Conservation (phyloP, 2,888 invertebrate genomes). For the Nephrocerus scutellatus region DNA sequence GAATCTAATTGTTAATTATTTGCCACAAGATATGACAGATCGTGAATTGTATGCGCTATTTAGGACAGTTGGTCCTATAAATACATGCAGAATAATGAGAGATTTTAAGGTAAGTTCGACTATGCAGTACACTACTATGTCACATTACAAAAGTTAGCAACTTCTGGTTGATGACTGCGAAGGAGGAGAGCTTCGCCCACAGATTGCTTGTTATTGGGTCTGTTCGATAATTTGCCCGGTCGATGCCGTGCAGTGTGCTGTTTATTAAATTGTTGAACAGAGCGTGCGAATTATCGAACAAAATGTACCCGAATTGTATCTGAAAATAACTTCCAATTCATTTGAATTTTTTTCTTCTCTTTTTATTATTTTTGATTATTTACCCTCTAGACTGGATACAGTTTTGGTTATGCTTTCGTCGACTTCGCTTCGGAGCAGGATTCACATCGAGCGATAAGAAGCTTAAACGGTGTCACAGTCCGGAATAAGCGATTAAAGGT, state of each 20-base stretch:
- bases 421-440: slow-evolving; percentile 82
- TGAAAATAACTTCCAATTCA: too few species aligned
- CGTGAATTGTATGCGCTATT: slow-evolving; percentile 85
- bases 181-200: too few species aligned
- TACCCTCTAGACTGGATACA: slow-evolving; percentile 75
- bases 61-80: slow-evolving; percentile 78
- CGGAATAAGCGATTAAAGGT: slow-evolving; percentile 90
- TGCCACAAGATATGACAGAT: slow-evolving; percentile 90
- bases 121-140: too few species aligned
- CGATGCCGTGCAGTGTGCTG: too few species aligned
- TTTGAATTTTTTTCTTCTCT: slow-evolving; percentile 1
- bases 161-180: too few species aligned
- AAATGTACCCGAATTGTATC: too few species aligned
- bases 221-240: too few species aligned
- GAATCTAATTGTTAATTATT: slow-evolving; percentile 91
- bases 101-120: slow-evolving; percentile 76
- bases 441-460: slow-evolving; percentile 77
- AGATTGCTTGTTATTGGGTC: too few species aligned
- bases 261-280: too few species aligned
- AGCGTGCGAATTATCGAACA: too few species aligned
- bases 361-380: slow-evolving; percentile 8
- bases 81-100: slow-evolving; percentile 86
- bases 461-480: slow-evolving; percentile 79
- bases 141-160: too few species aligned
- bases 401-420: slow-evolving; percentile 94